Conservation (phyloP, 2,113 vertebrate genomes). For the Scartelaos histophorus region DNA sequence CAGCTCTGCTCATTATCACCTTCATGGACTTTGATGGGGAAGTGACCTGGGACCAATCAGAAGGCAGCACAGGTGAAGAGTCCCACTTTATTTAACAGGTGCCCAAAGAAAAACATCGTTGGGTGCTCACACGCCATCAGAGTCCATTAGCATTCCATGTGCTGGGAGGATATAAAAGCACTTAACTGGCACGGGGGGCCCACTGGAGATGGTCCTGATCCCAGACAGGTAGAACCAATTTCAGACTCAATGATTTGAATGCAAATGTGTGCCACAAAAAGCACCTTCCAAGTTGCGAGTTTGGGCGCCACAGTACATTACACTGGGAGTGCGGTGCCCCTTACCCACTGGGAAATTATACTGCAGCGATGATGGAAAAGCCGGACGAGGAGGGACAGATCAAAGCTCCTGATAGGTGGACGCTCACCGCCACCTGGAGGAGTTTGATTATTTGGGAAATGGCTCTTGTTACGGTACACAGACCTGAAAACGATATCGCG, state of each 20-base stretch:
- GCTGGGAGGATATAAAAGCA: conserved; percentile 63
- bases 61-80: conserved; percentile 23
- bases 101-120: conserved; percentile 45
- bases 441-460: conserved; percentile 68
- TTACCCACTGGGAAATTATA: conserved; percentile 74
- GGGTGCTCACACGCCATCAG: conserved; percentile 48
- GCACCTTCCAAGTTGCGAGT: conserved; percentile 54
- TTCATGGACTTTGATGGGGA: conserved; percentile 44
- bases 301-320: conserved; percentile 65
- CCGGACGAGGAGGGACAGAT: conserved; percentile 62
- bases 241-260: conserved; percentile 78
- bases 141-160: conserved; percentile 68
- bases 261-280: conserved; percentile 73
- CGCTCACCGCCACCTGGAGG: conserved; percentile 47
- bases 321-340: conserved; percentile 43
- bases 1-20: conserved; percentile 40
- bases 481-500: conserved; percentile 51
- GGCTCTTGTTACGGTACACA: conserved; percentile 50
- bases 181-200: conserved; percentile 59
- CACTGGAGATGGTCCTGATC: conserved; percentile 70
- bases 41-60: conserved; percentile 33
- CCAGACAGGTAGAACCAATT: conserved; percentile 77
- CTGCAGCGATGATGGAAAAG: conserved; percentile 68
- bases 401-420: conserved; percentile 64
- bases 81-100: conserved; percentile 19